phyloP scores from a whole-genome alignment of 2,888 invertebrate species.

The Hedychridium roseum region DNA sequence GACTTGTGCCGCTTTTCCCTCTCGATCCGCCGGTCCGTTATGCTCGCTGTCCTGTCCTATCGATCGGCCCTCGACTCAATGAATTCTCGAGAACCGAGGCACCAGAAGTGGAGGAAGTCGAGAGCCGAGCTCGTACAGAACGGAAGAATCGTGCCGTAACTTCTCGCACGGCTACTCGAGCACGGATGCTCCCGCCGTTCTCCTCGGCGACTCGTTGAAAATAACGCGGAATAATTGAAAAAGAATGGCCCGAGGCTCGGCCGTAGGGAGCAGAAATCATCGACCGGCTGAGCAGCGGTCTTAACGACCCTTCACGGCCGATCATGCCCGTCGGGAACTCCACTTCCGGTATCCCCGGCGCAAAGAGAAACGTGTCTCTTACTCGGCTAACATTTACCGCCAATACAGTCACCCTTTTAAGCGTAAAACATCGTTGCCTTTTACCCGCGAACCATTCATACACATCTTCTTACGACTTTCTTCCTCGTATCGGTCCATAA shows the following conservation, averaged over 20 bases:
- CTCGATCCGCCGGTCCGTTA: neutral
- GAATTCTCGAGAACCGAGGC: constrained; percentile 30
- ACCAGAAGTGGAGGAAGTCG: neutral
- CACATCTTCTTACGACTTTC: too few relatives aligned
- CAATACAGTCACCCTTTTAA: too few relatives aligned
- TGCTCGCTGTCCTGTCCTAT: constrained; percentile 6
- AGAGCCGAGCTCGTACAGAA: too few relatives aligned
- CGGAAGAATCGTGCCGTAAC: constrained; percentile 47
- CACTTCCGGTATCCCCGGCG: too few relatives aligned
- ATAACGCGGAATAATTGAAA: constrained; percentile 44
- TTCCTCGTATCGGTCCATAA: too few relatives aligned
- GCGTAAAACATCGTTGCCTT: too few relatives aligned
- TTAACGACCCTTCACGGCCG: constrained; percentile 27
- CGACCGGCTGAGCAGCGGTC: constrained; percentile 13
- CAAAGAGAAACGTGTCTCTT: too few relatives aligned
- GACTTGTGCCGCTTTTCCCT: neutral
- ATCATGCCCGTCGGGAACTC: too few relatives aligned
- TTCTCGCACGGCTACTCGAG: constrained; percentile 31
- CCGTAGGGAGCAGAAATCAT: neutral
- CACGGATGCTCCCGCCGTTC: constrained; percentile 28
- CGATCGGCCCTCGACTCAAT: constrained; percentile 22
- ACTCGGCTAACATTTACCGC: too few relatives aligned
- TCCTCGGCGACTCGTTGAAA: constrained; percentile 39
- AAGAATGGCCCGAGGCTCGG: constrained; percentile 11
- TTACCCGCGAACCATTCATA: too few relatives aligned